Evolutionary conservation across 2,113 vertebrate species (phyloP).

Genomic region (Mionectes macconnelli): DNA sequence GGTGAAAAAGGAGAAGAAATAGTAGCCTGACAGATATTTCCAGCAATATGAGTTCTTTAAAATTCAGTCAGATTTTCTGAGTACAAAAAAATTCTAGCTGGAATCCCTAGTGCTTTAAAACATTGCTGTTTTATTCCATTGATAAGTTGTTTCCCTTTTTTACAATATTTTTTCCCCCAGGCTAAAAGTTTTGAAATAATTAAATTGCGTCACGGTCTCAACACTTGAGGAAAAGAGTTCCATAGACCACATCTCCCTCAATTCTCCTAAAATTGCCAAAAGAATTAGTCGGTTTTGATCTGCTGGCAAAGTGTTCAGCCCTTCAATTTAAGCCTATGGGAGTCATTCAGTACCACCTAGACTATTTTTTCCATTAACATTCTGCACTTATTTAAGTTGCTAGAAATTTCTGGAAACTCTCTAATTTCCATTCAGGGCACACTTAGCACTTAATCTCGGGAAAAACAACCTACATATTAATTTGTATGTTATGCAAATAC

Average conservation of each 20-base stretch:
- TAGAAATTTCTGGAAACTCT: not conserved
- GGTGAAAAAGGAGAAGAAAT: not conserved
- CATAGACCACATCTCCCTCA: not conserved
- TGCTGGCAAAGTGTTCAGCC: not conserved
- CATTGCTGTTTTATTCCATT: not conserved
- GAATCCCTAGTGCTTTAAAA: not conserved
- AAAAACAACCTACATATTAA: not conserved
- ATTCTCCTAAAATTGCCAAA: not conserved
- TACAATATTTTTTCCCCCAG: not conserved
- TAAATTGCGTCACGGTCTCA: not conserved
- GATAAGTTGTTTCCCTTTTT: not conserved
- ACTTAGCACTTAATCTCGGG: not conserved
- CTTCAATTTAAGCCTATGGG: not conserved
- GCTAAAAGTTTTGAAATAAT: not conserved
- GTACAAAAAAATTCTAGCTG: not conserved
- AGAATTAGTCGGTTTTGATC: not conserved
- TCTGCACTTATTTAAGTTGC: not conserved
- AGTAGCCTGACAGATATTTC: not conserved
- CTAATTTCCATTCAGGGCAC: not conserved
- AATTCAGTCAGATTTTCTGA: not conserved
- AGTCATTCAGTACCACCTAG: not conserved
- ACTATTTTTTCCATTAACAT: not conserved
- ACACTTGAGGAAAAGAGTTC: not conserved
- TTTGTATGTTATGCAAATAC: not conserved
- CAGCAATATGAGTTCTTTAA: not conserved